Evolutionary conservation across 2,113 vertebrate species (phyloP).

Genomic region (Pungitius pungitius): DNA sequence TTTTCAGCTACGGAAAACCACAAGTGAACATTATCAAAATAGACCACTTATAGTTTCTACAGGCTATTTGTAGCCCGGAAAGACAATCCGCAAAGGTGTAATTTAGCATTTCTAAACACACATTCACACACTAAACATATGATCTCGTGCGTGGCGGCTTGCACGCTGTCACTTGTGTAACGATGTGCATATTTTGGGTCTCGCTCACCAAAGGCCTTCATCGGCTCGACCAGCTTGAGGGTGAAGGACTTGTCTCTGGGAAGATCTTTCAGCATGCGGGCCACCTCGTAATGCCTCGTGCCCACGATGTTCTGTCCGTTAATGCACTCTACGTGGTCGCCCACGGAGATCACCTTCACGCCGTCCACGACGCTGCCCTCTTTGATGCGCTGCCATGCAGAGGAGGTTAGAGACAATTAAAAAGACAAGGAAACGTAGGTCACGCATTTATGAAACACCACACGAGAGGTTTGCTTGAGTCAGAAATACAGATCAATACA

Average conservation of each 20-base stretch:
- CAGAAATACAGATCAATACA: neutral
- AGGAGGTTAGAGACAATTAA: neutral
- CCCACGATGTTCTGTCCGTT: slow-evolving; percentile 88
- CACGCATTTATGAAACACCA: neutral
- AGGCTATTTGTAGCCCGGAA: neutral
- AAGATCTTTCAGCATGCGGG: slow-evolving; percentile 92
- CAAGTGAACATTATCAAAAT: neutral
- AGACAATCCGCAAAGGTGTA: neutral
- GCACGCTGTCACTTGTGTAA: neutral
- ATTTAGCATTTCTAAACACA: neutral
- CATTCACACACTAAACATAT: no score
- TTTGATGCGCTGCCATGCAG: slow-evolving; percentile 87
- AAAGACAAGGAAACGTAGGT: neutral
- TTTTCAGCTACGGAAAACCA: neutral
- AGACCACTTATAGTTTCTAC: neutral
- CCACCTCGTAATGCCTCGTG: slow-evolving; percentile 91
- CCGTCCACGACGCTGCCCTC: slow-evolving; percentile 88
- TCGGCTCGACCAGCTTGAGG: slow-evolving; percentile 90
- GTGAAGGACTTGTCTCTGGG: slow-evolving; percentile 86
- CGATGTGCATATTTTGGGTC: neutral
- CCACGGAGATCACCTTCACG: slow-evolving; percentile 87
- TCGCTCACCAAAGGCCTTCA: slow-evolving; percentile 96
- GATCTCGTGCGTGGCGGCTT: neutral
- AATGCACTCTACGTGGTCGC: slow-evolving; percentile 93
- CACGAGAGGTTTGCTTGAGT: neutral